Evolutionary conservation across 1,140 invertebrate species (phyloP), one percentile per base, ranked within the genome.

Genomic region (Sarcophaga bullata): DNA sequence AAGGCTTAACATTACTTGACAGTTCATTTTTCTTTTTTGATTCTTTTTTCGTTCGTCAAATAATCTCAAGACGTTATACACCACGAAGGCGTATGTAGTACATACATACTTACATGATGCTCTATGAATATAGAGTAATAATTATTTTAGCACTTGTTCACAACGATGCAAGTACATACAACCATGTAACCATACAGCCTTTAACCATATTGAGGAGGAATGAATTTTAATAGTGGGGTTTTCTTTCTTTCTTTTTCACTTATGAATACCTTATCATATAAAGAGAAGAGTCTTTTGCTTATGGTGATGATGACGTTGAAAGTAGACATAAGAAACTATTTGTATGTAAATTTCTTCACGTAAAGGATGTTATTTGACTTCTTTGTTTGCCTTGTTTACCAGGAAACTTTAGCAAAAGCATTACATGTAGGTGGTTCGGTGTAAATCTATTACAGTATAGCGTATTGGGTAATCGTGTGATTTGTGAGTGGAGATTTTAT

Each of bases 101-200:
- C 25, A 37, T 37, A 37, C 25, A 4, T 37, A 37, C 25, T 37
- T 37, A 37, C 25, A 2, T 37, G 25, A 37, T 37, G 25, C 25
- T 37, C 25, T 37, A 37, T 37, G 25, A 68, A 68, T 68, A 17
- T 68, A 19, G 17, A 68, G n/a, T 9, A 58, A 58, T 58, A 58
- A 58, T 58, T 13, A 68, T 68, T 68, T 68, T 68, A 68, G 19
- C 58, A 68, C 58, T 68, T 68, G 58, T 68, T n/a, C 17, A 68
- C 17, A 4, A 37, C 4, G 25, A 37, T 4, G 25, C 25, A 68
- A 58, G 52, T 6, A 58, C 11, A 58, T 15, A 58, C 52, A 58
- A 58, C 52, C 11, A 58, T 13, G 6, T 11, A 13, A 58, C 4
- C 19, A 6, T 4, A n/a, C n/a, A n/a, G 58, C 58, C 58, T 68